Percentiles rank a stretch among this genome's conserved stretches.
These are phyloP conservation scores for Ptyas mucosa DNA, from an alignment of 2,113 vertebrate species.

Conservation along the genomic window DNA sequence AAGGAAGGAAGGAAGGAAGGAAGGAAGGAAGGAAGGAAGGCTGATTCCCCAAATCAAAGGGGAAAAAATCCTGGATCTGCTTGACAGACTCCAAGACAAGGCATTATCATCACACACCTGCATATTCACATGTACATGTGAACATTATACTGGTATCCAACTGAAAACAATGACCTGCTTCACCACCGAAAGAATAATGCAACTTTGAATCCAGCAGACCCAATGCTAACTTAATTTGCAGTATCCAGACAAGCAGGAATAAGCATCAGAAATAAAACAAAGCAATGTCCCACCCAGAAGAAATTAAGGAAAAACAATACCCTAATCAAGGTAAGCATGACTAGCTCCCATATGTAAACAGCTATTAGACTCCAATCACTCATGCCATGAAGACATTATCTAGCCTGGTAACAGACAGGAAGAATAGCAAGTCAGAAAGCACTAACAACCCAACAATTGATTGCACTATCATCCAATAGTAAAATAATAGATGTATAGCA, in stretches of 20 bases:
- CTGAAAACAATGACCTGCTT: not conserved
- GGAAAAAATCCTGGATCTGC: not conserved
- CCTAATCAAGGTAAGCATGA: not conserved
- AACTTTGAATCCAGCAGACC: not conserved
- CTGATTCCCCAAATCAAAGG: not conserved
- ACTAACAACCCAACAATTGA: not conserved
- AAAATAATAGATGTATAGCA: not conserved
- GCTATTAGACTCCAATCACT: not conserved
- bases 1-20: no score
- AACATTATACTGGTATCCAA: not conserved
- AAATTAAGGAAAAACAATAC: not conserved
- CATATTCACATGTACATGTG: not conserved
- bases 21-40: no score
- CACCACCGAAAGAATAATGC: not conserved
- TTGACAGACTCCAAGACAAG: not conserved
- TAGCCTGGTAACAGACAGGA: not conserved
- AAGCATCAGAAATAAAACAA: not conserved
- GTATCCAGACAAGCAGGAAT: not conserved
- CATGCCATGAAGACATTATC: not conserved
- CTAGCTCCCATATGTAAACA: not conserved
- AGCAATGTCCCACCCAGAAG: not conserved
- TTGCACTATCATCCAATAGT: not conserved
- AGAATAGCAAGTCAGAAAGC: not conserved
- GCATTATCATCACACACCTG: not conserved
- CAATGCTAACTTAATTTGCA: not conserved